Percentiles rank a stretch among this genome's conserved stretches.
These are phyloP conservation scores for Acromyrmex heyeri DNA, from an alignment of 1,140 invertebrate genomes.

Conservation along the genomic window DNA sequence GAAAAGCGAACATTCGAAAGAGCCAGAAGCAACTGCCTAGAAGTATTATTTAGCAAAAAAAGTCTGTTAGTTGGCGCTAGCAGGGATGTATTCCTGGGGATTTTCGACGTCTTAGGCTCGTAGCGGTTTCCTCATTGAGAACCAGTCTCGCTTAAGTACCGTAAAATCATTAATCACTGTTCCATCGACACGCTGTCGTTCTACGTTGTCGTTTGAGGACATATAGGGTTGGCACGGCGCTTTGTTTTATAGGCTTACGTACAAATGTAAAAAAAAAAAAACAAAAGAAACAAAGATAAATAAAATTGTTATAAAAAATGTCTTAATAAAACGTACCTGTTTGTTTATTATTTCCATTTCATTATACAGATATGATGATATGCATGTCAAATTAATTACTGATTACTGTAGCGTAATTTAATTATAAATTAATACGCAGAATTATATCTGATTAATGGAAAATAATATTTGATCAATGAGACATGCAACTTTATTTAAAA, in stretches of 20 bases:
- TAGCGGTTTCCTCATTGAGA: slow-evolving; percentile 74
- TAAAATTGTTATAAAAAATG: slow-evolving; percentile 84
- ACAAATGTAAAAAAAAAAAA: slow-evolving; percentile 74
- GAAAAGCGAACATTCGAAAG: slow-evolving; percentile 21
- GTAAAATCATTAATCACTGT: slow-evolving; percentile 59
- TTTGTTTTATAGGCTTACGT: slow-evolving; percentile 64
- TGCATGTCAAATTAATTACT: background rate
- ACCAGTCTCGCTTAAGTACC: slow-evolving; percentile 78
- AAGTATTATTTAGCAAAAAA: background rate
- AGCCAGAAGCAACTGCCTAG: slow-evolving; percentile 49
- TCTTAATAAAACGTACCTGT: slow-evolving; percentile 66
- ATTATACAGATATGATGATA: background rate
- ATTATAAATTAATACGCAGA: slow-evolving; percentile 20
- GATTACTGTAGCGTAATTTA: background rate
- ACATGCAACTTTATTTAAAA: background rate
- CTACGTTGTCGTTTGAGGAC: slow-evolving; percentile 56
- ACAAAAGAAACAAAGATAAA: slow-evolving; percentile 72
- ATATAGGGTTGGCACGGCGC: slow-evolving; percentile 11
- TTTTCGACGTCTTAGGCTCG: slow-evolving; percentile 74
- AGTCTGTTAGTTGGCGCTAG: background rate
- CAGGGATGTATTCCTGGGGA: background rate
- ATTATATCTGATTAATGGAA: slow-evolving; percentile 9
- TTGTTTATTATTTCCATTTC: slow-evolving; percentile 1
- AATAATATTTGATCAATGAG: slow-evolving; percentile 1
- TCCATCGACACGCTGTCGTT: slow-evolving; percentile 41